A percentile compares a stretch with the other conserved stretches of the same genome.
Conservation (phyloP, 2,113 vertebrate species). For the Bothrops jararaca region DNA sequence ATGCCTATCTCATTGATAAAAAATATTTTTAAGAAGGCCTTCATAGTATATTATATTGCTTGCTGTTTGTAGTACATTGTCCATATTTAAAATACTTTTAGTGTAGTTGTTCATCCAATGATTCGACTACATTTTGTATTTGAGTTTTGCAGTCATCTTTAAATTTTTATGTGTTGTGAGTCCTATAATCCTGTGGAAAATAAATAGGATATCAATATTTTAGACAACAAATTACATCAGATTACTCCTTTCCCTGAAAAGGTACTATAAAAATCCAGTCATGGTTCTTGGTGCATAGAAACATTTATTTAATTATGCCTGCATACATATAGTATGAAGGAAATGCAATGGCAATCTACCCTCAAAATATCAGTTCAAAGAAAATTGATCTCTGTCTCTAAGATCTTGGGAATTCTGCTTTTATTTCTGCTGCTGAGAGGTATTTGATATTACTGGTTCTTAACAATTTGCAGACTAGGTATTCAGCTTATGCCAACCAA, state of each 20-base stretch:
- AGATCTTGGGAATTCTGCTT: background rate
- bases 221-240: background rate
- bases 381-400: background rate
- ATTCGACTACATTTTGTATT: background rate
- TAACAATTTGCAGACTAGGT: background rate
- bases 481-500: background rate
- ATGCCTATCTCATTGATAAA: background rate
- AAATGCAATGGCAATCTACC: background rate
- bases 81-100: background rate
- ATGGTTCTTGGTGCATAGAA: background rate
- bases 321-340: background rate
- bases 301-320: background rate
- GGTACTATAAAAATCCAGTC: background rate
- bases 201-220: background rate
- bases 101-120: background rate
- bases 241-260: background rate
- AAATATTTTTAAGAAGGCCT: background rate
- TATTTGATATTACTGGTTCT: background rate
- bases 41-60: background rate
- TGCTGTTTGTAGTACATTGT: background rate
- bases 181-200: background rate
- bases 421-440: slow-evolving; percentile 28
- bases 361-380: background rate
- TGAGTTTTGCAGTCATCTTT: background rate
- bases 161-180: background rate